phyloP scores from a whole-genome alignment of 2,113 vertebrate genomes.

The Halichoeres trimaculatus region DNA sequence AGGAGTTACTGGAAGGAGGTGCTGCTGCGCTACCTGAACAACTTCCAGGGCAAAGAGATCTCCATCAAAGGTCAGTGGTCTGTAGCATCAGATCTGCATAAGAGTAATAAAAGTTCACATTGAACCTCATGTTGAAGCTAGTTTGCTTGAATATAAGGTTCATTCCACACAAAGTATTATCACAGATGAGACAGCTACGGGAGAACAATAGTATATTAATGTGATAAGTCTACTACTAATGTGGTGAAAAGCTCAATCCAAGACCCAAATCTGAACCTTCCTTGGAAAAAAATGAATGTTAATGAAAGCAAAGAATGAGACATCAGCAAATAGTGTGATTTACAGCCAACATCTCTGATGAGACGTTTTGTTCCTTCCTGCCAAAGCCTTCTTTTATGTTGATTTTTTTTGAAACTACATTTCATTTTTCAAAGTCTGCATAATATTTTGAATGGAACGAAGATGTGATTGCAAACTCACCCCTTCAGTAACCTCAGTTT shows the following conservation, averaged over 20 bases:
- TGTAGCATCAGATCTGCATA: too few species aligned
- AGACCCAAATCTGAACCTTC: too few species aligned
- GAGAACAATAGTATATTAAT: too few species aligned
- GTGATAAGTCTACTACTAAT: too few species aligned
- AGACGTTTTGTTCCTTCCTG: constrained; percentile 28
- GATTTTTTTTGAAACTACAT: neutral
- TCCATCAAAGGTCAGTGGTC: constrained; percentile 92
- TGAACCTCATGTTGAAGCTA: too few species aligned
- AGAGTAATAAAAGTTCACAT: too few species aligned
- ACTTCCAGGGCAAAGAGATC: constrained; percentile 97
- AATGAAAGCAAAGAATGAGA: neutral
- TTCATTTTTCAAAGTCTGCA: neutral
- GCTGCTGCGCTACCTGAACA: constrained; percentile 93
- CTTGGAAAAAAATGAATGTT: too few species aligned
- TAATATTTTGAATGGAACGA: constrained; percentile 1
- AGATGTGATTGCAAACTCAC: constrained; percentile 9
- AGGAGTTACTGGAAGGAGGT: constrained; percentile 97
- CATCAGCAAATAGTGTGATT: neutral
- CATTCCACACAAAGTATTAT: too few species aligned
- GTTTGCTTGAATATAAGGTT: too few species aligned
- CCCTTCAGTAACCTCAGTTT: neutral
- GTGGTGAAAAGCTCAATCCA: too few species aligned
- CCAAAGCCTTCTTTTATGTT: neutral
- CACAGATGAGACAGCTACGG: too few species aligned
- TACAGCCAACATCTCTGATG: neutral